Base-by-base conservation (phyloP, 2,113 vertebrate species). In the Nothobranchius furzeri region DNA sequence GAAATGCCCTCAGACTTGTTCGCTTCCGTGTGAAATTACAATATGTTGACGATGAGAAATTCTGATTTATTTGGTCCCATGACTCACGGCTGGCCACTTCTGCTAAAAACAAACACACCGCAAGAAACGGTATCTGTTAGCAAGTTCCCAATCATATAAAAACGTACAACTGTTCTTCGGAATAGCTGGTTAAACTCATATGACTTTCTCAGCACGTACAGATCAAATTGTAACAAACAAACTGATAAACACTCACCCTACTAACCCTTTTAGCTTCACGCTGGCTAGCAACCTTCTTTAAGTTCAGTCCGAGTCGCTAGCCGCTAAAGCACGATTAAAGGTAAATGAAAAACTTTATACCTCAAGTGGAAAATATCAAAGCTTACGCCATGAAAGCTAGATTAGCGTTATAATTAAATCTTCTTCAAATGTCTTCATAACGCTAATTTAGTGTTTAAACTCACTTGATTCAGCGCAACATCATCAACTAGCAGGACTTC, bases 381-480 rank as follows among this genome's bases (percentile, higher is more conserved):
- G 20, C 17, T 2, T 5, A 14, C 3, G 14, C 5, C 2, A 4
- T 0, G 4, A 43, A 37, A 17, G 2, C 0, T 15, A 3, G 2
- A 11, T 1, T 12, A 4, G 10, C 2, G 3, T 9, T 7, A 0
- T 1, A 3, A 9, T 11, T 12, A 5, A 53, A 1, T 2, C 0
- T 0, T 14, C 0, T 0, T 36, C 46, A 2, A 17, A 20, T 6
- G 35, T 15, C 8, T 8, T 25, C 0, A 25, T 12, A 37, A 49
- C 50, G 4, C 6, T 36, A 3, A 45, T 20, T 50, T 12, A 8
- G 43, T 15, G 15, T 9, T 43, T 45, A 45, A 64, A 87, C 87
- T 84, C 45, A 88, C 84, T 80, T 70, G 57, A 50, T 78, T 90
- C 71, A 91, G 51, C 59, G 70, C 62, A 78, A 37, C 81, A 81